Percentiles rank a stretch among this genome's conserved stretches.
These are phyloP conservation scores for Dicerorhinus sumatrensis DNA, from an alignment of 2,113 vertebrate genomes.

Conservation along the genomic window DNA sequence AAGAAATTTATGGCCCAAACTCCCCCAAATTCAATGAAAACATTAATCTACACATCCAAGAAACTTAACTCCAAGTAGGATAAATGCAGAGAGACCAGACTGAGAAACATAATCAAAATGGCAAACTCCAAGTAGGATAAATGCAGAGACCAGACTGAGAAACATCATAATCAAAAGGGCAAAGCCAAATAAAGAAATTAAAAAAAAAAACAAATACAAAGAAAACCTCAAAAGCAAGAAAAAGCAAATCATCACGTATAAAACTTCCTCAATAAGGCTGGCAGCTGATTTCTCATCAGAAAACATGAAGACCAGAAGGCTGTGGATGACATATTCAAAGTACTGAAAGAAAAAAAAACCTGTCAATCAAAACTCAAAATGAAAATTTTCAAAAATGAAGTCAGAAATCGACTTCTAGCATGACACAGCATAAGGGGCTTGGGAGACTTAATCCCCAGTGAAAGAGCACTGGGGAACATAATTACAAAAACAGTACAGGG, in stretches of 20 bases:
- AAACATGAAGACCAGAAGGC: not conserved
- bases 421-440: not conserved
- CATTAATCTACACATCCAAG: not conserved
- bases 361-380: not conserved
- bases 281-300: not conserved
- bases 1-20: conserved; percentile 6
- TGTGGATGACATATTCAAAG: not conserved
- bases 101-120: conserved; percentile 13
- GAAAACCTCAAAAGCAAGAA: not conserved
- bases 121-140: too few species aligned
- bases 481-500: not conserved
- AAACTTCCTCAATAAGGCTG: not conserved
- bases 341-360: not conserved
- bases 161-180: too few species aligned
- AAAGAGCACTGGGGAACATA: not conserved
- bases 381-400: not conserved
- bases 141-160: too few species aligned
- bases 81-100: not conserved
- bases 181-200: too few species aligned
- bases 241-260: not conserved
- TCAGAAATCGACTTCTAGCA: not conserved
- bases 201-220: not conserved
- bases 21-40: not conserved
- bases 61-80: not conserved
- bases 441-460: not conserved